Evolutionary conservation across 2,888 invertebrate genomes (phyloP), one percentile per base, ranked within the genome.

Genomic region (Xanthia icteritia): DNA sequence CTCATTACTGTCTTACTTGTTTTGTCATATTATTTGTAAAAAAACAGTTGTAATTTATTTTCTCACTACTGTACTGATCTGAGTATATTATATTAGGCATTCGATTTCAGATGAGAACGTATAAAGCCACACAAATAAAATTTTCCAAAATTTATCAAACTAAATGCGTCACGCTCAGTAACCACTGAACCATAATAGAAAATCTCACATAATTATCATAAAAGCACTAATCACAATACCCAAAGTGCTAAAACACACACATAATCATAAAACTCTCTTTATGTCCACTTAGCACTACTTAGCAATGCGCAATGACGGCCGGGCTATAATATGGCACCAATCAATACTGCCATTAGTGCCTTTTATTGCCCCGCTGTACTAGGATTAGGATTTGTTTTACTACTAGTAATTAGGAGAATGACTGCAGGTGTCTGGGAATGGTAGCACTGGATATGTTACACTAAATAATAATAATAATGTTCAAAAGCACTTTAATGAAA

Each of bases 261-360:
- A 74, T 71, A 72, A 81, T 72, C 81, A 81, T 81, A 65, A 82
- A 74, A 51, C 70, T 54, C 27, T n/a, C 11, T 39, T 73, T 39
- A 71, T 76, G 54, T 23, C 60, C 73, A 73, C 76, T 83, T 64
- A 83, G 70, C 17, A 31, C 51, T 61, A 79, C 64, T 80, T 68
- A 83, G 76, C 67, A 39, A 83, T 76, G 82, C 51, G 68, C 77
- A 48, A 23, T 48, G 83, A 82, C 65, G 76, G 54, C 73, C 23
- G 27, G 36, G 31, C 63, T 20, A 48, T 68, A 81, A 79, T 54
- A 58, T 58, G 77, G 77, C 77, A 70, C 70, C 56, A 72, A 83
- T 86, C 84, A 79, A 84, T 83, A 79, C 23, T 31, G 36, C 70
- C 74, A 69, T 84, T 86, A 86, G 69, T 66, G 66, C 56, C 64